phyloP scores from a whole-genome alignment of 2,888 invertebrate genomes.

The Branchipolynoe longqiensis region DNA sequence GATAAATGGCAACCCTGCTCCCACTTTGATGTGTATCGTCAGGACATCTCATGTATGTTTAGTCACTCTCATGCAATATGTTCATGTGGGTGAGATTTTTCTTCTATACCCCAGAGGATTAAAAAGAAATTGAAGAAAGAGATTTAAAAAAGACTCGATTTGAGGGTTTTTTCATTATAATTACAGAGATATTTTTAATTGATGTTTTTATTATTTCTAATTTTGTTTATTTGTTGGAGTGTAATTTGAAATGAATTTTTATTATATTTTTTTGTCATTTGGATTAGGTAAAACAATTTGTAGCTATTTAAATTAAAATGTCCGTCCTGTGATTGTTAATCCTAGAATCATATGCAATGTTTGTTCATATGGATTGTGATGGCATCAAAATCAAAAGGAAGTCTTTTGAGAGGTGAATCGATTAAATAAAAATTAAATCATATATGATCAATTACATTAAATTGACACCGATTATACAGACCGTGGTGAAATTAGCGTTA shows the following conservation, averaged over 20 bases:
- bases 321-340: constrained; percentile 40
- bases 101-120: background rate
- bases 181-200: too few species aligned
- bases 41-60: background rate
- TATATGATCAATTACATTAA: background rate
- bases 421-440: background rate
- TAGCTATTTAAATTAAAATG: background rate
- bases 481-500: background rate
- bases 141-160: too few species aligned
- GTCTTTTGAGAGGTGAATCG: too few species aligned
- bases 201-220: too few species aligned
- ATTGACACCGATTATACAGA: background rate
- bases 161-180: too few species aligned
- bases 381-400: constrained; percentile 19
- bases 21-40: constrained; percentile 13
- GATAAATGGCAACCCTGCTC: too few species aligned
- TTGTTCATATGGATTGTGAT: background rate
- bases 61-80: too few species aligned
- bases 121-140: background rate
- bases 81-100: background rate
- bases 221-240: too few species aligned
- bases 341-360: background rate
- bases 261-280: background rate
- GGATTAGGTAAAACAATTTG: background rate
- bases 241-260: background rate